Percentiles rank a stretch among this genome's conserved stretches.
These are phyloP conservation scores for Papilio glaucus DNA, from an alignment of 1,140 invertebrate genomes.

Conservation along the genomic window DNA sequence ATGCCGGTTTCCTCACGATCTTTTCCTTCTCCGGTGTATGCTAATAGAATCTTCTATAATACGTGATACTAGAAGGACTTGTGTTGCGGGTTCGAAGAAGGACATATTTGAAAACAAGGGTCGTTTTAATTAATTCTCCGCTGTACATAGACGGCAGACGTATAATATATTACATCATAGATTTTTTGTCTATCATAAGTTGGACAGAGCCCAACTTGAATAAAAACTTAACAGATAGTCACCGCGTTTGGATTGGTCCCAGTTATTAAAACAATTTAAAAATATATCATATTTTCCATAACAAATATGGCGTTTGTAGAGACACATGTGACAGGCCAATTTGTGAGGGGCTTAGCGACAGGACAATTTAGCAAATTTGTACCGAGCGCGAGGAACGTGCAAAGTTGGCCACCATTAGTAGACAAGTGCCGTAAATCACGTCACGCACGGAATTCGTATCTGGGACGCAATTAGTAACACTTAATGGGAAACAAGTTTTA, in stretches of 20 bases:
- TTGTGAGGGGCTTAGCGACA: conserved; percentile 29
- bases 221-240: background rate
- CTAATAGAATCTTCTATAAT: too few relatives aligned
- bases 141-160: too few relatives aligned
- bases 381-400: conserved; percentile 9
- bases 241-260: background rate
- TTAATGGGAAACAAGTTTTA: conserved; percentile 31
- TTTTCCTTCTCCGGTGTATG: too few relatives aligned
- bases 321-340: conserved; percentile 29
- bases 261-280: conserved; percentile 8
- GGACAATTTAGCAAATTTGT: conserved; percentile 32
- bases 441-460: conserved; percentile 36
- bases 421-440: conserved; percentile 37
- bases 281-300: background rate
- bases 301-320: conserved; percentile 8
- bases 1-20: too few relatives aligned
- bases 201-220: background rate
- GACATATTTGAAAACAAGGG: too few relatives aligned
- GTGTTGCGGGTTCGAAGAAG: too few relatives aligned
- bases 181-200: too few relatives aligned
- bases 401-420: conserved; percentile 36
- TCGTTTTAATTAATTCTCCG: too few relatives aligned
- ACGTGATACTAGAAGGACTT: too few relatives aligned
- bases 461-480: conserved; percentile 36
- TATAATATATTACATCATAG: too few relatives aligned